Evolutionary conservation across 2,113 vertebrate genomes (phyloP).

Genomic region (Marmota monax): DNA sequence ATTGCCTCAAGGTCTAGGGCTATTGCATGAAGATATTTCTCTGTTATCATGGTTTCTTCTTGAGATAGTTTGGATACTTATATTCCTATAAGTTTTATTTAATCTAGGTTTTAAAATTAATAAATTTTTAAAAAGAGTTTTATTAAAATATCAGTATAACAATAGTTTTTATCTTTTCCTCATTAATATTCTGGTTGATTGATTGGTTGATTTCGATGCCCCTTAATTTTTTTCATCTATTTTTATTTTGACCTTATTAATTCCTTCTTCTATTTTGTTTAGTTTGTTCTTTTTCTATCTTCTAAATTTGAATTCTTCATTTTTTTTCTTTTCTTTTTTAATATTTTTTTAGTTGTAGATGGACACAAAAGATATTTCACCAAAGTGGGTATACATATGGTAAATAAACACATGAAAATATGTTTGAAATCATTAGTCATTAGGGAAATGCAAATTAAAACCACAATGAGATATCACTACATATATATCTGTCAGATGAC

Average conservation of each 20-base stretch:
- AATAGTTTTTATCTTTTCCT: slow-evolving; percentile 23
- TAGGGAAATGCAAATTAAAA: too few relatives aligned
- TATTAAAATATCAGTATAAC: background rate
- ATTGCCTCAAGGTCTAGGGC: background rate
- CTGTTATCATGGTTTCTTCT: background rate
- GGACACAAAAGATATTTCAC: too few relatives aligned
- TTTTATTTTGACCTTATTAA: slow-evolving; percentile 40
- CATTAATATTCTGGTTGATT: background rate
- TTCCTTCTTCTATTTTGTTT: background rate
- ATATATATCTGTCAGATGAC: too few relatives aligned
- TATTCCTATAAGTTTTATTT: slow-evolving; percentile 14
- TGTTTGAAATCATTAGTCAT: too few relatives aligned
- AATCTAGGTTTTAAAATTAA: slow-evolving; percentile 28
- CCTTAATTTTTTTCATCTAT: background rate
- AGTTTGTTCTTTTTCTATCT: background rate
- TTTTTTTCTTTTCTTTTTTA: slow-evolving; percentile 14
- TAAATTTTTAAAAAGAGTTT: background rate
- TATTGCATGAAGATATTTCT: background rate
- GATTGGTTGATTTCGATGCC: background rate
- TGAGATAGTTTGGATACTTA: slow-evolving; percentile 8
- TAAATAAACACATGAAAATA: too few relatives aligned
- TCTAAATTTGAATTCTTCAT: background rate
- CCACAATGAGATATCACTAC: too few relatives aligned
- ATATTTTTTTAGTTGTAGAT: too few relatives aligned
- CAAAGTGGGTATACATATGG: too few relatives aligned